Evolutionary conservation across 2,888 invertebrate genomes (phyloP), one percentile per base, ranked within the genome.

Genomic region (Dicyrtomina minuta): DNA sequence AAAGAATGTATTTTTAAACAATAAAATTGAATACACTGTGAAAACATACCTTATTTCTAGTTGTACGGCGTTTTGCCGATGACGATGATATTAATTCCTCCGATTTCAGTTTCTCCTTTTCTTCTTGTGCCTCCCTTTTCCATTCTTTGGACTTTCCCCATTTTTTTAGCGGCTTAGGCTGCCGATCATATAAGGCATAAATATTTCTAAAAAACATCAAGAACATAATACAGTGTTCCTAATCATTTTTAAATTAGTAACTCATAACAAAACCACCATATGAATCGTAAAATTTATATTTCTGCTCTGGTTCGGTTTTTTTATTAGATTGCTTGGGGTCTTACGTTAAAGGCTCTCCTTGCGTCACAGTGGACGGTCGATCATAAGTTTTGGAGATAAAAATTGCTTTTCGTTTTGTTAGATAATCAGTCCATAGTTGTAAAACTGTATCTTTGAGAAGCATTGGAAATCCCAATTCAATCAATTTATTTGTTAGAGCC

Each of bases 381-480:
- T 62, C 10, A 24, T 3, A 15, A 5, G 1, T 26, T 46, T 12
- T 49, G 8, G 53, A 65, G 2, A 39, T 61, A 22, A 71, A 55
- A 15, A 73, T 53, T 2, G 56, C 77, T 49, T 66, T 55, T 17
- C 78, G 62, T 26, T 65, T 68, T 3, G 60, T 53, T 49, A 77
- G 24, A 56, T 72, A 78, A 1, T 55, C 51, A 1, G 65, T 49
- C 66, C 74, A 78, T 10, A 78, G 22, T 13, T 74, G 60, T 58
- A 78, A 75, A 2, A 75, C 69, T 62, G 73, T 73, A 8, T 61
- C 58, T 43, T 62, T 68, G 12, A 77, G 27, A 13, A 67, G 44
- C 20, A 55, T 24, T 1, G 78, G 78, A 61, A 75, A 78, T 20
- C 76, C 76, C 15, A 75, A 20, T 22, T 70, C 68, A 20, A 78